These are phyloP conservation scores for Epinephelus lanceolatus DNA, from an alignment of 2,113 vertebrate genomes.

Conservation along the genomic window DNA sequence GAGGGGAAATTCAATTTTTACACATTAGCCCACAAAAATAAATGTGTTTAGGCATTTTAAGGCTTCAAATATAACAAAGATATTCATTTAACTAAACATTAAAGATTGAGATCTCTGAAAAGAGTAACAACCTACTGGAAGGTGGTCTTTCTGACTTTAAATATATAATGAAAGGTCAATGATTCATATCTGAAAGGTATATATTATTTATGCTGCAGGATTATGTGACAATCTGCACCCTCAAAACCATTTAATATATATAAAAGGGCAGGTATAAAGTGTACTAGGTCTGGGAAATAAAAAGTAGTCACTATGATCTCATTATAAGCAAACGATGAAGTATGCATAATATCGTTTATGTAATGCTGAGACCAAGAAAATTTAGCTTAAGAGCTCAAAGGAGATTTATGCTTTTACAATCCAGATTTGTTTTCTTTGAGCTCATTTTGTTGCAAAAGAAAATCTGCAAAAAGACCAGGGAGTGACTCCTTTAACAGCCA, in stretches of 20 bases:
- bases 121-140: not conserved
- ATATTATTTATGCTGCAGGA: not conserved
- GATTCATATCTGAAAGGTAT: not conserved
- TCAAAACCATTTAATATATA: not conserved
- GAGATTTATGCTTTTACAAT: not conserved
- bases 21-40: not conserved
- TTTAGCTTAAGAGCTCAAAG: not conserved
- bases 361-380: not conserved
- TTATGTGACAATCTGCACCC: not conserved
- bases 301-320: not conserved
- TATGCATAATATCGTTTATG: not conserved
- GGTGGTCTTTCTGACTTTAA: not conserved
- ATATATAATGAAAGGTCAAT: not conserved
- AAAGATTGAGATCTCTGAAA: not conserved
- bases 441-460: not conserved
- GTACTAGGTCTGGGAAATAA: not conserved
- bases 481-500: constrained; percentile 19
- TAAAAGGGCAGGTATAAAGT: not conserved
- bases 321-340: not conserved
- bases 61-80: not conserved
- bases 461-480: not conserved
- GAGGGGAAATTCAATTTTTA: not conserved
- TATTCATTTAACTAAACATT: not conserved
- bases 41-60: not conserved
- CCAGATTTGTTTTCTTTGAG: not conserved